A percentile compares a stretch with the other conserved stretches of the same genome.
These are phyloP conservation scores for Motacilla tschutschensis DNA, from an alignment of 2,113 vertebrate species.

Conservation along the genomic window DNA sequence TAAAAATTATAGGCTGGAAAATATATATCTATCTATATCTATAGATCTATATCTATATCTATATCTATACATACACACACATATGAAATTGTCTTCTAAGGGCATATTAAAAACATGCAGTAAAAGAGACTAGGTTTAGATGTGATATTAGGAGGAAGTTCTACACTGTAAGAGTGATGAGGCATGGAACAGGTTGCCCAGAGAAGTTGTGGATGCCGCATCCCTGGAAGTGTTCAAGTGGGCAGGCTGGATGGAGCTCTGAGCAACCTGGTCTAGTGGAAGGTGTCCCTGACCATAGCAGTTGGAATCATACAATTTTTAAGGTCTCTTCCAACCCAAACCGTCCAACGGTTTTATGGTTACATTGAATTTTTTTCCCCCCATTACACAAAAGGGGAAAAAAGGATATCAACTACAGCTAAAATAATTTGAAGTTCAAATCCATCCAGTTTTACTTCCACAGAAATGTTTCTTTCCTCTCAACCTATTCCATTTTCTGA, in stretches of 20 bases:
- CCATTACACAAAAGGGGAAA: neutral
- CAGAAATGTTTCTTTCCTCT: neutral
- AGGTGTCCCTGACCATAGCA: neutral
- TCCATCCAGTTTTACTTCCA: neutral
- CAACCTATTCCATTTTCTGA: neutral
- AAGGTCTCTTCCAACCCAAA: neutral
- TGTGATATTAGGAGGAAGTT: neutral
- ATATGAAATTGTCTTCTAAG: neutral
- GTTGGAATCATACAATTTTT: neutral
- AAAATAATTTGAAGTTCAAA: neutral
- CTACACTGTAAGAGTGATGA: neutral
- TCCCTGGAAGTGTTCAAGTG: neutral
- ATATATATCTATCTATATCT: neutral
- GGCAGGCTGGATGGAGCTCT: neutral
- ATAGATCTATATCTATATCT: neutral
- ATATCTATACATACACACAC: neutral
- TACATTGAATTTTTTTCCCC: neutral
- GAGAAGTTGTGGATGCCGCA: neutral
- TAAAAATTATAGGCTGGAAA: neutral
- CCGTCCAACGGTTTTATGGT: neutral
- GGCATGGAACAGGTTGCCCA: neutral
- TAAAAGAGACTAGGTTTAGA: neutral
- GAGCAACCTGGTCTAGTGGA: neutral
- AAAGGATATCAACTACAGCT: neutral
- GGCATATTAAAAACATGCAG: neutral